Base-by-base conservation (phyloP, 2,888 invertebrate species). In the Volucella inanis region DNA sequence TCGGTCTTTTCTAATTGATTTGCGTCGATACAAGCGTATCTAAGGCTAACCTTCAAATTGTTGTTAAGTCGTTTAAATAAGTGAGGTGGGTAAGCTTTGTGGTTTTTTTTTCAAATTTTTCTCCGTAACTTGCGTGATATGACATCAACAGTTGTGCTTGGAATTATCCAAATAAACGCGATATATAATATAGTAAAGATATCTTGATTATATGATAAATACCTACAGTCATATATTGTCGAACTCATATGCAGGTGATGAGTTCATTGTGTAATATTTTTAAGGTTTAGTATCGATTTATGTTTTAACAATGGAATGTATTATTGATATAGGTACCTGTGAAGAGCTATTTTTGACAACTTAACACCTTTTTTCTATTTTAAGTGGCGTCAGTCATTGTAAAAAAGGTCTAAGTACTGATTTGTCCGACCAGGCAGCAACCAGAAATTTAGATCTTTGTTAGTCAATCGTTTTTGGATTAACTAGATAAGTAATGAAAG, bases 101-200 rank as follows among this genome's bases (percentile, higher is more conserved):
- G 55, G 54, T 39, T 65, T 47, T 80, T 59, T 54, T 45, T 64
- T 9, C 14, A 14, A 55, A 38, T 62, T 71, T 65, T 49, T 65
- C 43, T 52, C 65, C 39, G 14, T 59, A 71, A 74, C 70, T 75
- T 61, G 70, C 39, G 65, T 81, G 70, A 71, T 62, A 85, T 85
- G 85, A 85, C 85, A 85, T 85, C 85, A 85, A 81, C 79, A 49
- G 57, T 39, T 61, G 71, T 50, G 65, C 22, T 49, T 55, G 15
- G 10, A 14, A 75, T 81, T 81, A 81, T 75, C 68, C 75, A 75
- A 81, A 75, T 81, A 70, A 45, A 47, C 47, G 52, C 18, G 45
- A 41, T 54, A 49, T 74, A 12, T 61, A 57, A 41, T 50, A 31
- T 31, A 14, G 14, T 45, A 43, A 15, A 61, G 54, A 31, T 45